Base-by-base conservation (phyloP, 2,888 invertebrate species). In the Amblyjoppa proteus region DNA sequence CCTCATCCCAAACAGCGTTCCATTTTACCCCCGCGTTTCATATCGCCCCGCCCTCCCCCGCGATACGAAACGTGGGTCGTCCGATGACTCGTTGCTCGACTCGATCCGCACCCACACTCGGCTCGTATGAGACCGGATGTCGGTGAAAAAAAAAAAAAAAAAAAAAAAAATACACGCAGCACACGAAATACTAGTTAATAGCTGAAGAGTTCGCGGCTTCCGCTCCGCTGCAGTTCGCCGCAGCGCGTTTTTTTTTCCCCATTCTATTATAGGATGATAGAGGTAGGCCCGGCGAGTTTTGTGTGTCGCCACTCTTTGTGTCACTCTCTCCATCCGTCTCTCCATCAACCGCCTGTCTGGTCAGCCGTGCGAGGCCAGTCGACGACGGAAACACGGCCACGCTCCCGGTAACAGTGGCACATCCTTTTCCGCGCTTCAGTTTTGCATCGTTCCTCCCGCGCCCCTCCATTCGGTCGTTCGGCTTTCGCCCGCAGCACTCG, bases 121-220 rank as follows among this genome's bases (percentile, higher is more conserved):
- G 56, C 69, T 69, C 69, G 74, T 38, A 25, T 49, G 81, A 56
- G 70, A 66, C 71, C 83, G 84, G 86, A 88, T 87, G 86, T 76
- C 66, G 34, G 61, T 85, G 84, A 85, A 89, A 89, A 88, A 88
- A 71, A 74, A 70, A 28, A n/a, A n/a, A n/a, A n/a, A n/a, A 69
- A 71, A 53, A 28, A 31, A 70, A 78, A 85, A 41, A 9, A 9
- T 9, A 38, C 41, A 11, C 41, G 11, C 9, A 41, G 41, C 9
- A 11, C 58, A 49, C 51, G 71, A 77, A 86, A 82, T 70, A 91
- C 90, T 90, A 90, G 91, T 91, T 91, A 91, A 91, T 90, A 87
- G 89, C 84, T 86, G 87, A 87, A 91, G 88, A 87, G 88, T 87
- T 87, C 88, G 88, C 85, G 85, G 87, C 90, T 92, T 92, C 92